phyloP scores from a whole-genome alignment of 2,888 invertebrate genomes.

The Drosophila ustulata region DNA sequence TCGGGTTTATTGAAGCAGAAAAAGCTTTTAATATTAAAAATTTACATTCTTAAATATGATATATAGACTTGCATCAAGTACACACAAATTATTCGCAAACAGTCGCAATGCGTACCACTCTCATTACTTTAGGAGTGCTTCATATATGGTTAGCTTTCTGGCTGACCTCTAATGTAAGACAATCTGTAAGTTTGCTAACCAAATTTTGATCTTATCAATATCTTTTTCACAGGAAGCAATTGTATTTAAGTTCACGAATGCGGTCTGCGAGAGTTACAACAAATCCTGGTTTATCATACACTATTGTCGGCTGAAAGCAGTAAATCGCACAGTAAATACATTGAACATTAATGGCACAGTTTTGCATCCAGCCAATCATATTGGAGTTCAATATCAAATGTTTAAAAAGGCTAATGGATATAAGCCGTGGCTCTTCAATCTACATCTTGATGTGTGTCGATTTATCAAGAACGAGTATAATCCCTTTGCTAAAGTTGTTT shows the following conservation, averaged over 20 bases:
- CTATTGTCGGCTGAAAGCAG: constrained; percentile 46
- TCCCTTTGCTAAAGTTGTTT: constrained; percentile 27
- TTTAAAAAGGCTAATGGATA: constrained; percentile 46
- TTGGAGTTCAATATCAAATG: constrained; percentile 14
- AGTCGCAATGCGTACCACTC: constrained; percentile 1
- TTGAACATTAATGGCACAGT: constrained; percentile 35
- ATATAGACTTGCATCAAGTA: background rate
- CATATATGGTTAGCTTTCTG: constrained; percentile 1
- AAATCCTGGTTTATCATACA: constrained; percentile 42
- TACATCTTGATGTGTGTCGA: constrained; percentile 32
- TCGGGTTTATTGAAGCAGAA: no score
- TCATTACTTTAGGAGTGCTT: background rate
- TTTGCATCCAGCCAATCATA: constrained; percentile 7
- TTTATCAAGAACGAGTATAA: constrained; percentile 28
- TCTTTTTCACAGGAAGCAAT: constrained; percentile 24
- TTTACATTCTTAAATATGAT: background rate
- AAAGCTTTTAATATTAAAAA: background rate
- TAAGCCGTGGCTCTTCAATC: constrained; percentile 40
- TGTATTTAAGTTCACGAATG: constrained; percentile 46
- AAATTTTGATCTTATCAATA: background rate
- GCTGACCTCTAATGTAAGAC: constrained; percentile 7
- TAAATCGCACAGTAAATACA: constrained; percentile 21
- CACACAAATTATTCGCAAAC: background rate
- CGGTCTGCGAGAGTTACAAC: constrained; percentile 41
- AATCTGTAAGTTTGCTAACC: background rate